A percentile compares a stretch with the other conserved stretches of the same genome.
Evolutionary conservation across 2,797 vertebrate genomes (phyloP).

Genomic region (Macroramphosus scolopax): DNA sequence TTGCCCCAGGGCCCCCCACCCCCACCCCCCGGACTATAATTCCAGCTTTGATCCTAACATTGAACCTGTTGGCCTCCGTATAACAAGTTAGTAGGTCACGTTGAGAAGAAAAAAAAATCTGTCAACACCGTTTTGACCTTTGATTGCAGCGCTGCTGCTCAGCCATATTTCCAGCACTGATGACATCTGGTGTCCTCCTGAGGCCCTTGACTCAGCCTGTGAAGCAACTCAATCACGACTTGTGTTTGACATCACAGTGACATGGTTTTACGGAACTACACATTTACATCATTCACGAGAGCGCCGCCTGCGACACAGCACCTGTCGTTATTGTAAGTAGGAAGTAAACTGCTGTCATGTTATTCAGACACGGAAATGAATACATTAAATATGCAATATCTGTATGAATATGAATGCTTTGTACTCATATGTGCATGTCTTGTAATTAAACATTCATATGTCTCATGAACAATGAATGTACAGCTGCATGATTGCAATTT

Average conservation of each 20-base stretch:
- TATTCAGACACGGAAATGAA: too few relatives aligned
- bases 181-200: constrained; percentile 38
- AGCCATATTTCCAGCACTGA: constrained; percentile 35
- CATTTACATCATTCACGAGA: not conserved
- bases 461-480: too few relatives aligned
- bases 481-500: too few relatives aligned
- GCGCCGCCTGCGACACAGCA: not conserved
- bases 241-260: not conserved
- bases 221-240: constrained; percentile 24
- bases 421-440: too few relatives aligned
- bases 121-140: constrained; percentile 24
- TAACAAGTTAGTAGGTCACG: constrained; percentile 18
- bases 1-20: too few relatives aligned
- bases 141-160: constrained; percentile 31
- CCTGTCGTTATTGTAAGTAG: too few relatives aligned
- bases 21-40: too few relatives aligned
- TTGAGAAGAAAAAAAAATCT: not conserved
- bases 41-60: constrained; percentile 22
- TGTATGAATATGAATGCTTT: too few relatives aligned
- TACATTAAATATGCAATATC: too few relatives aligned
- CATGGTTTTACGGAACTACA: constrained; percentile 15
- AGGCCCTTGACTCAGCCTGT: constrained; percentile 28
- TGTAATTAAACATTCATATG: too few relatives aligned
- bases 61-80: constrained; percentile 23
- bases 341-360: too few relatives aligned